These are phyloP conservation scores for Corydoras maculifer DNA, from an alignment of 2,113 vertebrate genomes.

Conservation along the genomic window DNA sequence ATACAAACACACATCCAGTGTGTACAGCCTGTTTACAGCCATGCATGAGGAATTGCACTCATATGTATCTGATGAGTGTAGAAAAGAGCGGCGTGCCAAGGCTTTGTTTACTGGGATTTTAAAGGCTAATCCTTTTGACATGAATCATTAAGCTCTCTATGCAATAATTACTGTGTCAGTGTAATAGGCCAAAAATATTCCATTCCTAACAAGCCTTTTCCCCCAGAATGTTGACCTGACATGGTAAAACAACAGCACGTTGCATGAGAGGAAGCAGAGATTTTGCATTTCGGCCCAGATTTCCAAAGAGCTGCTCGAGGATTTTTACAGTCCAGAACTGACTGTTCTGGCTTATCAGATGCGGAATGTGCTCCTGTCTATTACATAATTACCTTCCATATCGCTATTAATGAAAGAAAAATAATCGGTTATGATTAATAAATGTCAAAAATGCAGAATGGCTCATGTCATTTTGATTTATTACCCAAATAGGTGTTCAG, in stretches of 20 bases:
- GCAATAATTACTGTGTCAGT: conserved; percentile 62
- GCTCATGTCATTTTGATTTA: no score
- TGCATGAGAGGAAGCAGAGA: conserved; percentile 57
- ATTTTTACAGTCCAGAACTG: no score
- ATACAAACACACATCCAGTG: conserved; percentile 43
- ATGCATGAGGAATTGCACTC: conserved; percentile 36
- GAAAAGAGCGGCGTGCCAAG: conserved; percentile 39
- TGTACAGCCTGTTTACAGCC: conserved; percentile 47
- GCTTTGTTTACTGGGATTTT: conserved; percentile 55
- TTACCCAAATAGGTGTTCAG: no score
- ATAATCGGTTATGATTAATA: no score
- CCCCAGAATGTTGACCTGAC: conserved; percentile 56
- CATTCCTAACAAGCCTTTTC: conserved; percentile 58
- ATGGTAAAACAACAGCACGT: conserved; percentile 36
- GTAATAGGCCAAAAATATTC: conserved; percentile 62
- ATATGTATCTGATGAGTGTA: conserved; percentile 43
- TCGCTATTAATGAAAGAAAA: no score
- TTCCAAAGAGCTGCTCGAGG: conserved; percentile 12
- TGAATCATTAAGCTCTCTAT: conserved; percentile 60
- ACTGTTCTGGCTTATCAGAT: conserved; percentile 10
- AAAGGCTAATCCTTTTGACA: conserved; percentile 57
- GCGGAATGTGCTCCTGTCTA: background rate
- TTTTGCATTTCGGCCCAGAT: conserved; percentile 38
- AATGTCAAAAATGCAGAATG: no score
- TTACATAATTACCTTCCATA: conserved; percentile 28